These are phyloP conservation scores for Brachionus rotundiformis DNA, from an alignment of 1,140 invertebrate genomes.

Conservation along the genomic window DNA sequence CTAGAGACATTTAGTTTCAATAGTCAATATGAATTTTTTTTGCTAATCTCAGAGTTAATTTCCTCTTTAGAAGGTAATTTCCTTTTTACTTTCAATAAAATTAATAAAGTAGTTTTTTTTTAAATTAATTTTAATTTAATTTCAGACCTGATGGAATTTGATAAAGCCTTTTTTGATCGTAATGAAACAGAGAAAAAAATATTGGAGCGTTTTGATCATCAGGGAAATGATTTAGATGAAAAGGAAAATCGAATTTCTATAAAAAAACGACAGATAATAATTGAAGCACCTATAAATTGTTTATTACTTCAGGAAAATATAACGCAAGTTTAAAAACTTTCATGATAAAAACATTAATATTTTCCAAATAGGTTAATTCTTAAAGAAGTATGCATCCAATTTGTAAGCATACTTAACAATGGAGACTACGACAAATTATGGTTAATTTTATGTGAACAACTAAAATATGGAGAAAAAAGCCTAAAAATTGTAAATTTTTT, in stretches of 20 bases:
- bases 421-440: constrained; percentile 25
- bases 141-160: constrained; percentile 46
- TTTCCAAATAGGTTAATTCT: not conserved
- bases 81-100: not conserved
- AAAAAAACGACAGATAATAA: not conserved
- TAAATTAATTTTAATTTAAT: no score
- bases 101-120: no score
- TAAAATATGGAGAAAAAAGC: constrained; percentile 36
- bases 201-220: not conserved
- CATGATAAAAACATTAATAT: not conserved
- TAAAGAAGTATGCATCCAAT: constrained; percentile 40
- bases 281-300: constrained; percentile 29
- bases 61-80: not conserved
- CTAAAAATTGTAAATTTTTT: constrained; percentile 28
- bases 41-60: not conserved
- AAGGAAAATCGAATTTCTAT: not conserved
- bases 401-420: constrained; percentile 4
- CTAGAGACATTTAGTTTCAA: constrained; percentile 45
- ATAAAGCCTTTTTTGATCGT: constrained; percentile 37
- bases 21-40: constrained; percentile 22
- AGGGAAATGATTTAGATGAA: not conserved
- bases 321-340: not conserved
- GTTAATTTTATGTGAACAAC: constrained; percentile 34
- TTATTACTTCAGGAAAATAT: not conserved
- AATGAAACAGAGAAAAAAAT: constrained; percentile 27